Base-by-base conservation (phyloP, 1,140 invertebrate genomes). In the Phymastichus coffea region DNA sequence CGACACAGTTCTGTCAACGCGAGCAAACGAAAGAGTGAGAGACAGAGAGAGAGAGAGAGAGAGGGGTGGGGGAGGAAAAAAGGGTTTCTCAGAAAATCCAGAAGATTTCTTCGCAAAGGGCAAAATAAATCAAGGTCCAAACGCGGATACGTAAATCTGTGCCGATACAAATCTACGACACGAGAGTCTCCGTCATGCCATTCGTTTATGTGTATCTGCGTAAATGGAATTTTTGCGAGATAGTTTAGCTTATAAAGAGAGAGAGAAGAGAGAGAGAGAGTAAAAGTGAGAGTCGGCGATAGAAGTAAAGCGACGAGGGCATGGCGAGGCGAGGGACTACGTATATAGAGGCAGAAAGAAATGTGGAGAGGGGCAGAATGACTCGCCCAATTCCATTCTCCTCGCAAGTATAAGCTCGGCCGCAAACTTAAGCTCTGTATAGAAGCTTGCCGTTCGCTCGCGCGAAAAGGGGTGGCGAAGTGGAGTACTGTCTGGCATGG, bases 191-290 rank as follows among this genome's bases (percentile, higher is more conserved):
- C n/a, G n/a, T n/a, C n/a, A n/a, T 19, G 14, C 20, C 28, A 10
- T 44, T 43, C 53, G 52, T 54, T 56, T 58, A 49, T 52, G 25
- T 55, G 37, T 63, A 54, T 22, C 43, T 41, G 33, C 43, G 57
- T 61, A 64, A 61, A 63, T 67, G 64, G 63, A 69, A 66, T 66
- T 61, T 68, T 66, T 55, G 58, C 33, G 55, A 43, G n/a, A 47
- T 46, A 41, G 30, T n/a, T n/a, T 22, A 4, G 22, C 1, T 48
- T 54, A 59, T 26, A 35, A 14, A 26, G 61, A 47, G 44, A 25
- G 25, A 47, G 17, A 22, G 22, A 40, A 30, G 38, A 4, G 37
- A 26, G n/a, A 38, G 53, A 26, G n/a, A 40, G 22, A 23, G 15
- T 20, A 48, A 48, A 52, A 57, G 57, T 46, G 40, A 51, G 52